These are phyloP conservation scores for Pyrocephalus nanus DNA, from an alignment of 2,797 vertebrate genomes.

Conservation along the genomic window DNA sequence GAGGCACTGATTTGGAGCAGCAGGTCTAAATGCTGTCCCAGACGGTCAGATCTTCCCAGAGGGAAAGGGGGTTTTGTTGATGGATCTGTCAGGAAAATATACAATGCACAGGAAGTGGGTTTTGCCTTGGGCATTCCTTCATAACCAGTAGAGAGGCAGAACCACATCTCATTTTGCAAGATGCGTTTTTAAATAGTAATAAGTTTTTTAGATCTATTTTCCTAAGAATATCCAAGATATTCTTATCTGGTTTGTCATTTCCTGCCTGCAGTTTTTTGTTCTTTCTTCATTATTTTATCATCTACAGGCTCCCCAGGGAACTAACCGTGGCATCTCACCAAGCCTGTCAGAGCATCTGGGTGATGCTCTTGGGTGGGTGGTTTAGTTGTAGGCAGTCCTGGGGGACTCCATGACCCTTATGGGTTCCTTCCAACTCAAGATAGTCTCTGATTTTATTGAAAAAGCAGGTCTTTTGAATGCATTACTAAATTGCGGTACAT, in stretches of 20 bases:
- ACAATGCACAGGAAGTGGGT: background rate
- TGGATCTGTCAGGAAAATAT: background rate
- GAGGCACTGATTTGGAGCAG: background rate
- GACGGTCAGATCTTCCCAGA: background rate
- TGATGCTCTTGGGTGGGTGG: no score
- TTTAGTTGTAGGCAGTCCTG: background rate
- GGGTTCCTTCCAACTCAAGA: background rate
- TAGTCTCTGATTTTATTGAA: background rate
- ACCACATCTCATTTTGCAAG: background rate
- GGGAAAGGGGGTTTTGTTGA: background rate
- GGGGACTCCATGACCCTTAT: accelerated
- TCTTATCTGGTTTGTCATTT: background rate
- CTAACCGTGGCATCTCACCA: background rate
- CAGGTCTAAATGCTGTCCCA: background rate
- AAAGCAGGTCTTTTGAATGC: background rate
- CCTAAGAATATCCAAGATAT: background rate
- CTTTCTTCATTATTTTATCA: background rate
- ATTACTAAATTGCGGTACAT: background rate
- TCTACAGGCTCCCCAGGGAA: background rate
- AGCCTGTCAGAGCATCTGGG: background rate
- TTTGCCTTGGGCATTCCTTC: background rate
- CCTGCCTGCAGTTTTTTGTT: background rate
- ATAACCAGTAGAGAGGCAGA: background rate
- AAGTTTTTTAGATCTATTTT: background rate
- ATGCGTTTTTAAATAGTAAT: background rate